Conservation (phyloP, 2,797 vertebrate genomes). For the Enteromius fasciolatus region DNA sequence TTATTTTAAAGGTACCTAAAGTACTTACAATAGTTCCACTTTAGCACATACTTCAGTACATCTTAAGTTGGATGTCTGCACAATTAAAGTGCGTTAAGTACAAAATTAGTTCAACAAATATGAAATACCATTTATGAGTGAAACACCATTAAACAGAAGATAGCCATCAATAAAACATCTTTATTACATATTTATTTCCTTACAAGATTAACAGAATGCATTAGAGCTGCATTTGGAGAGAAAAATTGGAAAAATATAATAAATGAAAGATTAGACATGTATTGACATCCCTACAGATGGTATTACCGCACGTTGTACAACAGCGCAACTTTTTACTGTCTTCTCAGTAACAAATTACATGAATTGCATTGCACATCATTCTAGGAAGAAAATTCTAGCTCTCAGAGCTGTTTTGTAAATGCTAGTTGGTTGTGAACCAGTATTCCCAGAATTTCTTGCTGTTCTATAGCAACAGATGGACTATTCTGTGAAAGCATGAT, state of each 20-base stretch:
- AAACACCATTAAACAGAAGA: background rate
- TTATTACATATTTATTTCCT: constrained; percentile 5
- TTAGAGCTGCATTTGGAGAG: background rate
- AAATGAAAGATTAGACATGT: background rate
- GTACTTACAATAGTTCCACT: background rate
- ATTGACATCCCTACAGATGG: background rate
- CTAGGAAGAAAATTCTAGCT: background rate
- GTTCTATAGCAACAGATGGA: background rate
- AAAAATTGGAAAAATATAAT: background rate
- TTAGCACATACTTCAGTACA: background rate
- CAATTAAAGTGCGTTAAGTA: background rate
- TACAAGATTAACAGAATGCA: background rate
- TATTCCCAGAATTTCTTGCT: background rate
- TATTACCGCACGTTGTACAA: background rate
- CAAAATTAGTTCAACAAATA: background rate
- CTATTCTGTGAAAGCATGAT: background rate
- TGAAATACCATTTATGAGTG: background rate
- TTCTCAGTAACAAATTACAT: background rate
- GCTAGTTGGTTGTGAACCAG: background rate
- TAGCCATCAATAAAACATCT: background rate
- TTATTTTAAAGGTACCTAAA: background rate
- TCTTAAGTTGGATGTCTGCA: background rate
- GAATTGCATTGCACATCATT: background rate
- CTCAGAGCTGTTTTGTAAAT: constrained; percentile 10
- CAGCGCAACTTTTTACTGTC: background rate